phyloP scores from a whole-genome alignment of 1,140 invertebrate species.

The Acromyrmex charruanus region DNA sequence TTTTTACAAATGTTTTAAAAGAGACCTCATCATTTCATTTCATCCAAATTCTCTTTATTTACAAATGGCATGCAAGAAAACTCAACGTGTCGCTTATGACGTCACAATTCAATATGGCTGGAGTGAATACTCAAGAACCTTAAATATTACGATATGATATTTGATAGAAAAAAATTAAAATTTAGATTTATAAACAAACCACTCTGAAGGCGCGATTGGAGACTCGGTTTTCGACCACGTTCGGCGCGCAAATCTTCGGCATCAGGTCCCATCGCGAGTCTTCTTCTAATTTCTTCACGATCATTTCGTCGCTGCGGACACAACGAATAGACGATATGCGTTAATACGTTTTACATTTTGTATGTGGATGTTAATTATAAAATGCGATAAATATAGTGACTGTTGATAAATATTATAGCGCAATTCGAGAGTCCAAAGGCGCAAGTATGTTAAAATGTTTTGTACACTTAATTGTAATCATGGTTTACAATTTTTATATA shows the following conservation, averaged over 20 bases:
- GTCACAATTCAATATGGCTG: too few species aligned
- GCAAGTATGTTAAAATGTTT: neutral
- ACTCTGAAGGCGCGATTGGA: constrained; percentile 95
- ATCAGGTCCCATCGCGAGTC: constrained; percentile 95
- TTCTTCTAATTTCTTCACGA: constrained; percentile 95
- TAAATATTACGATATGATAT: neutral
- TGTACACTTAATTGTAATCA: neutral
- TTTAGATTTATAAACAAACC: constrained; percentile 87
- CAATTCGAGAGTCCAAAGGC: neutral
- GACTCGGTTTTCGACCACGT: constrained; percentile 93
- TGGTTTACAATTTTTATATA: neutral
- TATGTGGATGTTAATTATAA: neutral
- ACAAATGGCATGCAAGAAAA: too few species aligned
- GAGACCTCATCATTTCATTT: too few species aligned
- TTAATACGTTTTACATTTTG: neutral
- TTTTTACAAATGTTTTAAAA: too few species aligned
- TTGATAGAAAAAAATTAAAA: neutral
- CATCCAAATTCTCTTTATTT: too few species aligned
- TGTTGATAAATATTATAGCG: neutral
- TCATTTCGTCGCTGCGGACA: constrained; percentile 94
- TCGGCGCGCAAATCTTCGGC: constrained; percentile 90
- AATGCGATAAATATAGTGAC: neutral
- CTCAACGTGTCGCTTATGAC: too few species aligned
- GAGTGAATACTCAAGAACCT: too few species aligned
- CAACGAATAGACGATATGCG: constrained; percentile 40